Conservation (phyloP, 2,888 invertebrate species). For the Meteorus colon region DNA sequence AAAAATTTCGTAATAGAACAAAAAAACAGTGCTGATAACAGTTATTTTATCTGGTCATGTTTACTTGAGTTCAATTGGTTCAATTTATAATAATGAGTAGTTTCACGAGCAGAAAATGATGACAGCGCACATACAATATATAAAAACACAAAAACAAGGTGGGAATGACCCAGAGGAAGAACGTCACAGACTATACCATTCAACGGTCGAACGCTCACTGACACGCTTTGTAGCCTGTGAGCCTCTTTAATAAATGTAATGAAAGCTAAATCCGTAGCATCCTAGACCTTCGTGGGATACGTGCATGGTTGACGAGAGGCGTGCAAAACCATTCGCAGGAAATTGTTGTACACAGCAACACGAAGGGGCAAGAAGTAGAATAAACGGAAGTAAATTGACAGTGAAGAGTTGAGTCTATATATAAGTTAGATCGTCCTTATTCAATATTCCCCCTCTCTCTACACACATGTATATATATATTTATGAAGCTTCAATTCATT, state of each 20-base stretch:
- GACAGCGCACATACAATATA: not conserved
- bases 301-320: conserved; percentile 5
- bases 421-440: not conserved
- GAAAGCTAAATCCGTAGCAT: conserved; percentile 50
- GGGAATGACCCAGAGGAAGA: conserved; percentile 10
- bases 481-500: not conserved
- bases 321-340: conserved; percentile 32
- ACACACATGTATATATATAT: not conserved
- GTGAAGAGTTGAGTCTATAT: conserved; percentile 25
- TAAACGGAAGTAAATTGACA: conserved; percentile 32
- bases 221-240: conserved; percentile 49
- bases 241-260: conserved; percentile 49
- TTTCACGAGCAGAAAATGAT: not conserved
- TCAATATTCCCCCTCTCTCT: not conserved
- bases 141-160: not conserved
- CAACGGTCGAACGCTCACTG: conserved; percentile 63
- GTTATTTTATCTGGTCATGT: not conserved
- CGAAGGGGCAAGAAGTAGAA: not conserved
- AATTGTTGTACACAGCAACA: conserved; percentile 32
- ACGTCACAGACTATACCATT: conserved; percentile 43
- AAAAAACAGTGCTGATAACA: not conserved
- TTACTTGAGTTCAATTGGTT: not conserved
- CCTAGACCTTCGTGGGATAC: conserved; percentile 39
- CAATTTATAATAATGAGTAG: not conserved
- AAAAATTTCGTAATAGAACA: not conserved